A percentile compares a stretch with the other conserved stretches of the same genome.
Conservation (phyloP, 1,140 invertebrate species). For the Heterodera schachtii region DNA sequence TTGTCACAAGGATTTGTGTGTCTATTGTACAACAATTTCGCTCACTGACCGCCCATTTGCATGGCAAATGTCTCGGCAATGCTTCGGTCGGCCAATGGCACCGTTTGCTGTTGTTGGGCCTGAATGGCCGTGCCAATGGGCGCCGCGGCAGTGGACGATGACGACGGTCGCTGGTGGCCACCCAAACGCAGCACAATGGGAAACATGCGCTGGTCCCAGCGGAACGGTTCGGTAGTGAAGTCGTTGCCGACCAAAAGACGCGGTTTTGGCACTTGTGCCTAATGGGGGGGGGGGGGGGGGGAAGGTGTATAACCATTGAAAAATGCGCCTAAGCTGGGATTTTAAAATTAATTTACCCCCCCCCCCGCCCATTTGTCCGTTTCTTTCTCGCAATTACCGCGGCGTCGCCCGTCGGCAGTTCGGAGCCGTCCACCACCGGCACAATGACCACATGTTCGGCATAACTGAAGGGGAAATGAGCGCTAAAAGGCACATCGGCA, state of each 20-base stretch:
- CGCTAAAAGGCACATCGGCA: background rate
- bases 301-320: too few species aligned
- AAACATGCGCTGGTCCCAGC: conserved; percentile 98
- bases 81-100: conserved; percentile 14
- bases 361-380: too few species aligned
- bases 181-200: conserved; percentile 87
- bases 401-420: background rate
- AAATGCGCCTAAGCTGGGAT: too few species aligned
- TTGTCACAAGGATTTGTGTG: too few species aligned
- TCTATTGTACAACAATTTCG: too few species aligned
- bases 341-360: too few species aligned
- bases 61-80: conserved; percentile 24
- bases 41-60: conserved; percentile 69
- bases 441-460: conserved; percentile 96
- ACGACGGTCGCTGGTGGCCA: conserved; percentile 70
- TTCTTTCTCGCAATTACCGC: conserved; percentile 72
- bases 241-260: conserved; percentile 82
- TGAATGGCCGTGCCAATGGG: background rate
- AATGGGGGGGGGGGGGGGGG: conserved; percentile 62
- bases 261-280: conserved; percentile 72
- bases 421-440: conserved; percentile 86
- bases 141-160: background rate
- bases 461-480: conserved; percentile 69
- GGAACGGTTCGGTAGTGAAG: conserved; percentile 92
- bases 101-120: conserved; percentile 2